Conservation (phyloP, 2,888 invertebrate genomes). For the Tridacna crocea region DNA sequence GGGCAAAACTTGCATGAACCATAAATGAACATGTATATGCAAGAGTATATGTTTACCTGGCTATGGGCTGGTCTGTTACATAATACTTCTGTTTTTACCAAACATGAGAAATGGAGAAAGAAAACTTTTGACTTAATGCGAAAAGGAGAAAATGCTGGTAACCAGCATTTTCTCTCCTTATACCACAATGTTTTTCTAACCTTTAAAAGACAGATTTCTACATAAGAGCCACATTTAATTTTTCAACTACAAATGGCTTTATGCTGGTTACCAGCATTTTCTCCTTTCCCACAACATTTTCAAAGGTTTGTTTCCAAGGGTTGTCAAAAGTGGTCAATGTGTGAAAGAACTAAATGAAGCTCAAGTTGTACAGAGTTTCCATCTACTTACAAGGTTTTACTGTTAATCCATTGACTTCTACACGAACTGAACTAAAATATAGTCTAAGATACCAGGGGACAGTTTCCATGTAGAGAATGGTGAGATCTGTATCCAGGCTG, state of each 20-base stretch:
- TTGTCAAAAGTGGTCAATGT: background rate
- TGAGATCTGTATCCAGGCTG: constrained; percentile 86
- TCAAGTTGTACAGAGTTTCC: too few species aligned
- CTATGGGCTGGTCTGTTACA: too few species aligned
- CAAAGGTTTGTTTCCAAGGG: background rate
- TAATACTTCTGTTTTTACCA: too few species aligned
- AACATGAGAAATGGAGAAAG: too few species aligned
- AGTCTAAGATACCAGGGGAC: constrained; percentile 88
- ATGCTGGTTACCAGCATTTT: background rate
- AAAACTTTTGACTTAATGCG: background rate
- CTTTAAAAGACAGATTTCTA: too few species aligned
- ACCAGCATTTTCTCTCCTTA: background rate
- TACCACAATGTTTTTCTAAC: too few species aligned
- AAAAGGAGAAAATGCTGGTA: background rate
- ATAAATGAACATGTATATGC: too few species aligned
- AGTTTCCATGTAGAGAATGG: constrained; percentile 94
- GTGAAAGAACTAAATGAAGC: background rate
- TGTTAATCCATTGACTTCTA: constrained; percentile 84
- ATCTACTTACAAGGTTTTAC: constrained; percentile 75
- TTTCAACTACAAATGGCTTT: too few species aligned
- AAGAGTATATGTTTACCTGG: too few species aligned
- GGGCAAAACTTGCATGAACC: too few species aligned
- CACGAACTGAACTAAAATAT: constrained; percentile 93
- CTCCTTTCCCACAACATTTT: background rate
- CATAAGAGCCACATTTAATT: too few species aligned